Evolutionary conservation across 2,113 vertebrate species (phyloP), one percentile per base, ranked within the genome.

Genomic region (Polypterus bichir): DNA sequence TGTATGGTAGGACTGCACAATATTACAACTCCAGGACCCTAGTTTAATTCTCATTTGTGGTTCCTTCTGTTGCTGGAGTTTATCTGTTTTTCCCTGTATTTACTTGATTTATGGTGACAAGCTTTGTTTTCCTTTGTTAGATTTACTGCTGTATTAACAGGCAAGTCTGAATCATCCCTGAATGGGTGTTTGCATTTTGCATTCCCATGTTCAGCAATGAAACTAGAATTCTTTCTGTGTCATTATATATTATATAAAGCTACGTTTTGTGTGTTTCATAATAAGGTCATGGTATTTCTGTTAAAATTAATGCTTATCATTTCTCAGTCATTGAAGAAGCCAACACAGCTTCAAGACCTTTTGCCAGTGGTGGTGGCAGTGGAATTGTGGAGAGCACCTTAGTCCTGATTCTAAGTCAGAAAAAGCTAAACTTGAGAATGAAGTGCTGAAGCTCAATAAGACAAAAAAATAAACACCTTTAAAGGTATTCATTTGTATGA

Each of bases 361-460:
- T 92, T 47, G 83, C 91, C 5, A 89, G 86, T 64, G 82, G 79
- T 44, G 86, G 87, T 7, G 68, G 81, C 56, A 76, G 86, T 9
- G 86, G 88, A 46, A 88, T 86, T 48, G 68, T 88, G n/a, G 83
- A 87, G 66, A 91, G 74, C 77, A 92, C 82, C 3, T 64, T 81
- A 11, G 60, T 73, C 6, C 73, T 86, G 59, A 70, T 87, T 57
- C 66, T 49, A 82, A 84, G 68, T 78, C 79, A 48, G 89, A 89
- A 59, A 85, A 87, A 61, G 66, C 67, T 7, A 87, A 81, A 60
- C 76, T 93, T 3, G 84, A 89, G 67, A 87, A 84, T 48, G 88
- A 92, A 58, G 74, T 87, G 4, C 74, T 71, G 4, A 75, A 76
- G 45, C 71, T 93, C 64, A 82, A 82, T 46, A 70, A 85, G 62